Percentiles rank a stretch among this genome's conserved stretches.
Conservation (phyloP, 2,888 invertebrate species). For the Dynastes maya region DNA sequence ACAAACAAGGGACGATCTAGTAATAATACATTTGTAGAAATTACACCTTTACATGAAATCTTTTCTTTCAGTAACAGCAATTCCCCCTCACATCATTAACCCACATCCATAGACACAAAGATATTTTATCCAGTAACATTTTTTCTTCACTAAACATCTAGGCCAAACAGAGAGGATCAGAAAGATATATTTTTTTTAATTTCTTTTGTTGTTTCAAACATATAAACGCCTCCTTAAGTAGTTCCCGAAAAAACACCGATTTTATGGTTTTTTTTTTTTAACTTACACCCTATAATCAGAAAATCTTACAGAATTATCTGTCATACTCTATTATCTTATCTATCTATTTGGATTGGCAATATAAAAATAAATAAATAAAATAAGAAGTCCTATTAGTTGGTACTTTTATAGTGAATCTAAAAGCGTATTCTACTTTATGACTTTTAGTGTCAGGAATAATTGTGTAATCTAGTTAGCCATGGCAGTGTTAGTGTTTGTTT, state of each 20-base stretch:
- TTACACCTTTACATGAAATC: conserved; percentile 30
- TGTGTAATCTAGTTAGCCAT: no score
- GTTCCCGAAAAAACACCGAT: background rate
- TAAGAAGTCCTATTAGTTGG: no score
- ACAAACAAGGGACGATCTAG: background rate
- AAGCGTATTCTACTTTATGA: no score
- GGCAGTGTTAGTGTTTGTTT: no score
- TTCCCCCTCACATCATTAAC: background rate
- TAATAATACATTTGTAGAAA: conserved; percentile 33
- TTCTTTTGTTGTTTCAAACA: background rate
- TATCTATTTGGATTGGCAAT: no score
- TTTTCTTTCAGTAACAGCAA: background rate
- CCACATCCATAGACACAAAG: background rate
- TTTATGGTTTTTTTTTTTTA: no score
- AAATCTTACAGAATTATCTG: no score
- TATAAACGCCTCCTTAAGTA: background rate
- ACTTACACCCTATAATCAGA: no score
- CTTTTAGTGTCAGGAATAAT: no score
- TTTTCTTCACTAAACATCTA: conserved; percentile 15
- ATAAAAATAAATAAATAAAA: no score
- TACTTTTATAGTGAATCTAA: no score
- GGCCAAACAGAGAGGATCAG: conserved; percentile 2
- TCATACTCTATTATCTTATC: no score
- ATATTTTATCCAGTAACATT: background rate
- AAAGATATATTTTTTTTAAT: background rate